A percentile compares a stretch with the other conserved stretches of the same genome.
Conservation (phyloP, 1,140 invertebrate genomes). For the Megathymus violae region DNA sequence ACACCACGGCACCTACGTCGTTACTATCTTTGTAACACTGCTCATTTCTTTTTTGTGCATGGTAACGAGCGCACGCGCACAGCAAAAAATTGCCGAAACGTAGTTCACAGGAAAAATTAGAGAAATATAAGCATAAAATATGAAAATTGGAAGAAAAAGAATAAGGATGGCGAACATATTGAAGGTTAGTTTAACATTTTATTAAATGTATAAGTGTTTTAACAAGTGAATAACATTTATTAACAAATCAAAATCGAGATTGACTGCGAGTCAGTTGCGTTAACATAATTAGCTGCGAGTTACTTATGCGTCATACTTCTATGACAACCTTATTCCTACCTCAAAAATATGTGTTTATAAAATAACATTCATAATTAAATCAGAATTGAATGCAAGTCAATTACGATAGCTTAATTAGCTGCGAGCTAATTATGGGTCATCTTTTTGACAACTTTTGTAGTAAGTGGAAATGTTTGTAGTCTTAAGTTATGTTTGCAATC, state of each 20-base stretch:
- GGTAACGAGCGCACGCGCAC: conserved; percentile 35
- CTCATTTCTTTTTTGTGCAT: conserved; percentile 38
- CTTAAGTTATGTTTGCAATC: too few species aligned
- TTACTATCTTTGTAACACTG: neutral
- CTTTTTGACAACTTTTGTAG: conserved; percentile 1
- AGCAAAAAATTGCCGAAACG: neutral
- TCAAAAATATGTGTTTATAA: too few species aligned
- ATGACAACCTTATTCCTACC: too few species aligned
- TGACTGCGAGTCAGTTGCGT: neutral
- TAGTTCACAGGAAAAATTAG: too few species aligned
- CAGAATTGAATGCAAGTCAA: conserved; percentile 34
- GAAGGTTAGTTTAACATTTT: too few species aligned
- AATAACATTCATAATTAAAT: too few species aligned
- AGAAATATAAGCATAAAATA: conserved; percentile 14
- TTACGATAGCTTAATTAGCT: conserved; percentile 23
- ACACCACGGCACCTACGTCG: too few species aligned
- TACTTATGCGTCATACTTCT: too few species aligned
- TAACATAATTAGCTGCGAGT: too few species aligned
- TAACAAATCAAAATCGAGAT: too few species aligned
- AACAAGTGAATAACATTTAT: too few species aligned
- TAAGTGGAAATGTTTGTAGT: too few species aligned
- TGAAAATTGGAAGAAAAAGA: neutral
- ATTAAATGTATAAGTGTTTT: neutral
- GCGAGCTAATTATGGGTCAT: conserved; percentile 11
- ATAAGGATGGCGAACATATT: conserved; percentile 5